Evolutionary conservation across 1,140 invertebrate genomes (phyloP).

Genomic region (Diachasmimorpha longicaudata): DNA sequence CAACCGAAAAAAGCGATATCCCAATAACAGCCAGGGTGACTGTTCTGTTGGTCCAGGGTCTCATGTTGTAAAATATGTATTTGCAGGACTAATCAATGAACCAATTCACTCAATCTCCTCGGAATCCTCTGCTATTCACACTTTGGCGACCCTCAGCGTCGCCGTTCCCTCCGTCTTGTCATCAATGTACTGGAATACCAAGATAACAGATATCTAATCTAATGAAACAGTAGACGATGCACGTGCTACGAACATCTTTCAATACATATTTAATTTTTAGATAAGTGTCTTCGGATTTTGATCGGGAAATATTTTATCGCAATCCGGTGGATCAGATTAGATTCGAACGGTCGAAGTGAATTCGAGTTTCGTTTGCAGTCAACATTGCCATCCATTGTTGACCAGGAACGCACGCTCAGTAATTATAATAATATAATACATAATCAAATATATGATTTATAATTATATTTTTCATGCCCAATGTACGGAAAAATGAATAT

Average conservation of each 20-base stretch:
- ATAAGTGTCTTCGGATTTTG: background rate
- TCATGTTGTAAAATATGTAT: constrained; percentile 42
- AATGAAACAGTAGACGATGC: background rate
- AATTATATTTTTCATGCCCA: too few relatives aligned
- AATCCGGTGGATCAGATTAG: background rate
- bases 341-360: background rate
- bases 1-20: constrained; percentile 55
- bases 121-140: background rate
- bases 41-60: constrained; percentile 50
- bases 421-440: too few relatives aligned
- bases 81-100: constrained; percentile 8
- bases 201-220: background rate
- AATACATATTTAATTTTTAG: background rate
- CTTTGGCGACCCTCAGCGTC: background rate
- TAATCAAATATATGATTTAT: too few relatives aligned
- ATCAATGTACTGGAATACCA: background rate
- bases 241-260: background rate
- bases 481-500: too few relatives aligned
- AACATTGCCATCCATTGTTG: too few relatives aligned
- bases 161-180: background rate
- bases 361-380: too few relatives aligned
- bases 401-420: too few relatives aligned
- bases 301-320: background rate
- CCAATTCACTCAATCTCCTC: background rate
- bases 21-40: constrained; percentile 46